Base-by-base conservation (phyloP, 2,888 invertebrate genomes). In the Athalia circularis region DNA sequence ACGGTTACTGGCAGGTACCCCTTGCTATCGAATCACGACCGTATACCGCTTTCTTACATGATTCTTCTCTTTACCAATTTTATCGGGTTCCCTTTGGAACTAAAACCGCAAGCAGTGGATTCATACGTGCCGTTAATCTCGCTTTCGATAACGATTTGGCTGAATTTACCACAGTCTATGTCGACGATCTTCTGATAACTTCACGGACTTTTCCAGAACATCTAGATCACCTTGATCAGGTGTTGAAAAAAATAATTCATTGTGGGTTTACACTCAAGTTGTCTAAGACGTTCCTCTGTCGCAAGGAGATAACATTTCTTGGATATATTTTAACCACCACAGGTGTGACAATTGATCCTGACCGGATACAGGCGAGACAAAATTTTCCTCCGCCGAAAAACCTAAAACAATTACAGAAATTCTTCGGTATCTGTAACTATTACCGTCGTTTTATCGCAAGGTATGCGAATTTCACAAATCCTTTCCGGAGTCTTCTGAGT, bases 381-480 rank as follows among this genome's bases (percentile, higher is more conserved):
- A 77, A 84, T 3, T 84, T 84, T 70, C 82, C 83, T 11, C 43
- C 29, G 0, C 86, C 85, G n/a, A 74, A 65, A n/a, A 83, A 83
- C 43, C 47, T 82, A 52, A 82, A 83, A 74, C 81, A 86, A 43
- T 54, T 85, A 1, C 79, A 84, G 57, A 74, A 68, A n/a, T 82
- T 85, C 79, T 11, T 81, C 0, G 79, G 80, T 4, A 57, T 80
- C 0, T 81, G 77, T 13, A 68, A 65, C 0, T 80, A 68, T 74
- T 81, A 80, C 47, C 59, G 79, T 11, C 65, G 77, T 4, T 80
- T 80, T 29, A 29, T 29, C 29, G 29, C 29, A 0, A 29, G 29
- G 2, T 29, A 29, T 2, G 29, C 29, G 29, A 29, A 29, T 29
- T 29, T 29, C 29, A 29, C 29, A 2, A 2, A 29, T 29, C 29